A percentile compares a stretch with the other conserved stretches of the same genome.
phyloP scores from a whole-genome alignment of 2,888 invertebrate species.

The Cabera pusaria region DNA sequence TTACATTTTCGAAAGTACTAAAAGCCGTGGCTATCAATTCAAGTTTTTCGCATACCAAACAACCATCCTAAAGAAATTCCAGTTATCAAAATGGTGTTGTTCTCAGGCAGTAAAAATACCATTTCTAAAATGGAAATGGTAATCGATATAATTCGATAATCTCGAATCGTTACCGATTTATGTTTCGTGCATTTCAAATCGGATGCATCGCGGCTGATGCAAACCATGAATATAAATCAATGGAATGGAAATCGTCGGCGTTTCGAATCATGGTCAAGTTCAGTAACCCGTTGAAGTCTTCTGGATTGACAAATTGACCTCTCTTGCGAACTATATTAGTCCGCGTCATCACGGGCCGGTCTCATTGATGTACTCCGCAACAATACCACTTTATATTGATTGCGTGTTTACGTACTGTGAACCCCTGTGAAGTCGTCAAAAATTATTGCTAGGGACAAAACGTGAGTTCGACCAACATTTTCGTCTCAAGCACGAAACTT shows the following conservation, averaged over 20 bases:
- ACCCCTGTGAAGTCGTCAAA: conserved; percentile 23
- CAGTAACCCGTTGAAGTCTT: conserved; percentile 51
- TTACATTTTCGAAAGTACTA: too few relatives aligned
- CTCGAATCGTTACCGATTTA: conserved; percentile 37
- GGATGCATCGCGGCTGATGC: conserved; percentile 45
- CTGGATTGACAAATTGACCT: conserved; percentile 55
- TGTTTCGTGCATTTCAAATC: conserved; percentile 40
- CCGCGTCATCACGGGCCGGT: conserved; percentile 25
- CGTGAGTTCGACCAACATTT: conserved; percentile 10
- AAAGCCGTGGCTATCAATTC: too few relatives aligned
- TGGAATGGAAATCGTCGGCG: conserved; percentile 57
- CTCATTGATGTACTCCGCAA: conserved; percentile 9
- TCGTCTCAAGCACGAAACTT: conserved; percentile 18
- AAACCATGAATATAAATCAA: conserved; percentile 67
- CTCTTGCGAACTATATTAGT: conserved; percentile 36
- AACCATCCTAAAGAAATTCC: background rate
- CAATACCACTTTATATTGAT: conserved; percentile 22
- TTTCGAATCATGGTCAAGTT: conserved; percentile 62
- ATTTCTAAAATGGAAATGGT: conserved; percentile 33
- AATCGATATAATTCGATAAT: conserved; percentile 29
- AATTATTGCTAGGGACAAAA: conserved; percentile 22
- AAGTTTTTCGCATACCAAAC: too few relatives aligned
- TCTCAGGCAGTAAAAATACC: conserved; percentile 31
- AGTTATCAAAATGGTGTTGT: conserved; percentile 10
- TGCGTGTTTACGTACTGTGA: conserved; percentile 17